These are phyloP conservation scores for Lacerta agilis DNA, from an alignment of 2,797 vertebrate genomes.

Conservation along the genomic window DNA sequence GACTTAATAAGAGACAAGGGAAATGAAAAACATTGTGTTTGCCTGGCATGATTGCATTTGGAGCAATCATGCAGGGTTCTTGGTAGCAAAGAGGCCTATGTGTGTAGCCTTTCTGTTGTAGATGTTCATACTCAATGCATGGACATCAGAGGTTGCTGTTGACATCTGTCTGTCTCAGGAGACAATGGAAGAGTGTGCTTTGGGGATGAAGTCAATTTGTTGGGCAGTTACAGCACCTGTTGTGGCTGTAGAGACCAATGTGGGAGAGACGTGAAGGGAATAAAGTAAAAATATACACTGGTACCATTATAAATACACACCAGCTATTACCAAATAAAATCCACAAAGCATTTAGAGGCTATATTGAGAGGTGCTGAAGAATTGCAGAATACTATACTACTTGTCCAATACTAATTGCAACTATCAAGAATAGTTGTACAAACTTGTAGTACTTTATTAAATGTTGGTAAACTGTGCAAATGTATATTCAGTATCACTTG, in stretches of 20 bases:
- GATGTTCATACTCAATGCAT: no score
- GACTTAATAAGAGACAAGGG: neutral
- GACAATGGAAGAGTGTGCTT: no score
- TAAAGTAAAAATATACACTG: neutral
- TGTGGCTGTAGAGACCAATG: no score
- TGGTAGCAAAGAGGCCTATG: no score
- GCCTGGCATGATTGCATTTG: no score
- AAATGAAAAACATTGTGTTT: neutral
- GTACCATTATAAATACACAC: neutral
- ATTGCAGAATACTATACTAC: neutral
- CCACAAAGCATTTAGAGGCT: neutral
- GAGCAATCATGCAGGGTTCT: neutral
- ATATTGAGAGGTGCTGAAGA: neutral
- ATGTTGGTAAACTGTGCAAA: neutral
- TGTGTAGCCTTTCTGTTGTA: no score
- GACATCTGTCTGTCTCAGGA: no score
- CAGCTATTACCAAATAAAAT: neutral
- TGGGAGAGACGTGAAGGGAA: neutral
- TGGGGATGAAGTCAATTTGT: no score
- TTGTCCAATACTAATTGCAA: neutral
- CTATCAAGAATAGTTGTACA: neutral
- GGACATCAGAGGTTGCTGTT: no score
- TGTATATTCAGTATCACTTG: neutral
- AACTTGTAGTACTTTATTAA: neutral
- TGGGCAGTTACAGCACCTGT: no score